These are phyloP conservation scores for Marmota flaviventris DNA, from an alignment of 2,113 vertebrate genomes.

Conservation along the genomic window DNA sequence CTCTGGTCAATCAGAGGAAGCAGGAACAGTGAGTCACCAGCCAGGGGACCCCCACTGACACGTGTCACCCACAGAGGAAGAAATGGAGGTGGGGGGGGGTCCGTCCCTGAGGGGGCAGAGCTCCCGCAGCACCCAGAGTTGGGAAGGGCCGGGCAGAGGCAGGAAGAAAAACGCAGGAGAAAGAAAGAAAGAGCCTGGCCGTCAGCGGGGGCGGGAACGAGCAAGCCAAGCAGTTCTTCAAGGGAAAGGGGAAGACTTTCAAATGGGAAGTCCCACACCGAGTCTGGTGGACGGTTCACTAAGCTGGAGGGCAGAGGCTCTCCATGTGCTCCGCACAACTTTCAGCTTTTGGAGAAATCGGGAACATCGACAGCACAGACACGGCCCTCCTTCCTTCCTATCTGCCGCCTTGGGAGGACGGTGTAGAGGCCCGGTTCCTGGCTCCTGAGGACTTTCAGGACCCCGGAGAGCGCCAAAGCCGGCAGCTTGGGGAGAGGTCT, in stretches of 20 bases:
- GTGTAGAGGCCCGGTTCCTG: neutral
- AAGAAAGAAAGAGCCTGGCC: neutral
- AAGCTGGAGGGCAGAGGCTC: neutral
- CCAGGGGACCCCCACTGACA: neutral
- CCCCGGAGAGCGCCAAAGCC: neutral
- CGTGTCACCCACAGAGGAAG: neutral
- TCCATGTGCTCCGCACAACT: neutral
- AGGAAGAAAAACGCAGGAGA: neutral
- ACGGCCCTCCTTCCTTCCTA: neutral
- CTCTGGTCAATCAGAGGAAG: neutral
- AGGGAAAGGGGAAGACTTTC: neutral
- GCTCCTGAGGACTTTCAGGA: neutral
- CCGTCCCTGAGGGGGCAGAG: neutral
- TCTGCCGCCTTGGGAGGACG: neutral
- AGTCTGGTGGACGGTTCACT: neutral
- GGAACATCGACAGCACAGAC: neutral
- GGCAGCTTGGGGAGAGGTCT: neutral
- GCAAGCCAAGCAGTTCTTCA: neutral
- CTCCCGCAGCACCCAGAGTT: neutral
- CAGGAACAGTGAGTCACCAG: neutral
- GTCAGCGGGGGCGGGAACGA: neutral
- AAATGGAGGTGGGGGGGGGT: neutral
- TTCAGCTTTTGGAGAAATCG: neutral
- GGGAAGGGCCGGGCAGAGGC: conserved; percentile 7
- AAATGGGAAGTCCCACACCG: neutral